Conservation (phyloP, 1,140 invertebrate species). For the Penaeus chinensis region DNA sequence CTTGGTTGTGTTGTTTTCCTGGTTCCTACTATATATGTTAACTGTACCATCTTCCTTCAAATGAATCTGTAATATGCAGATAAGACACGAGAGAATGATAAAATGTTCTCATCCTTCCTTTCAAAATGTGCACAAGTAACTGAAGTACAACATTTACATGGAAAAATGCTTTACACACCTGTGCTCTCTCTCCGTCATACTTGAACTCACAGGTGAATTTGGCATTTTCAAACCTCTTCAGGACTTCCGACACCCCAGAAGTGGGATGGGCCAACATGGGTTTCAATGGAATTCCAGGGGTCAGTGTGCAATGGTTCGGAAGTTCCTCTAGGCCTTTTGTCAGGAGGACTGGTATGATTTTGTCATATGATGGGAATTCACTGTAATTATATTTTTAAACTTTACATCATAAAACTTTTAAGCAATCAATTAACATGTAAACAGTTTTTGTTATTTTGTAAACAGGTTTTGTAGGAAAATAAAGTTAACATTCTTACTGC, state of each 20-base stretch:
- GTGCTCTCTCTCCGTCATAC: conserved; percentile 98
- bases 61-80: conserved; percentile 77
- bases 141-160: not conserved
- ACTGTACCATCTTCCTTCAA: conserved; percentile 77
- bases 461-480: too few species aligned
- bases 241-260: conserved; percentile 87
- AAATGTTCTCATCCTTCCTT: not conserved
- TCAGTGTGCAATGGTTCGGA: conserved; percentile 85
- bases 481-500: too few species aligned
- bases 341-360: conserved; percentile 84
- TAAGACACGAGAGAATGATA: conserved; percentile 6
- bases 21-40: conserved; percentile 94
- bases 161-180: conserved; percentile 69
- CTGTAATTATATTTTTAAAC: conserved; percentile 70
- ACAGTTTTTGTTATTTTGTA: too few species aligned
- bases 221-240: conserved; percentile 89
- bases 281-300: conserved; percentile 93
- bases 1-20: conserved; percentile 97
- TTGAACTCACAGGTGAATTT: conserved; percentile 99
- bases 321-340: conserved; percentile 84
- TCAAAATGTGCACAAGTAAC: too few species aligned
- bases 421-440: conserved; percentile 40
- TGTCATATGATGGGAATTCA: conserved; percentile 96
- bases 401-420: conserved; percentile 9
- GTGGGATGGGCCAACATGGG: conserved; percentile 99